Evolutionary conservation across 2,113 vertebrate species (phyloP), one percentile per base, ranked within the genome.

Genomic region (Tychaedon coryphoeus): DNA sequence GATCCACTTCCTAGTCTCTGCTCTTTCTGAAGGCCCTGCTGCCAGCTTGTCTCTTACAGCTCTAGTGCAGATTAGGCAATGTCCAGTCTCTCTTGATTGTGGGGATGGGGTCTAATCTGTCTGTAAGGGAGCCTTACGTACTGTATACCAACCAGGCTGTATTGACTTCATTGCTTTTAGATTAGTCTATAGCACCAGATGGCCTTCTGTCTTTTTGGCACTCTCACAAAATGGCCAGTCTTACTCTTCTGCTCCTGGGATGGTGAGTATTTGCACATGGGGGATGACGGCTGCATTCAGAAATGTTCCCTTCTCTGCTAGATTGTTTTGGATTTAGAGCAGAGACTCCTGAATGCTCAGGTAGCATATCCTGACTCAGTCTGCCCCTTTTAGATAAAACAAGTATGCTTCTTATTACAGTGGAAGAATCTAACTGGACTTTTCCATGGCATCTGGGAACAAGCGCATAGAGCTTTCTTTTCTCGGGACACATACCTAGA

Each of bases 131-230:
- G 78, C 74, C 71, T 88, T 72, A 42, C 31, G 58, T 58, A 79
- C 50, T 56, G 78, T 90, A 86, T 86, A 96, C 51, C 47, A 94
- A 95, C 81, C 40, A 57, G 82, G 56, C 88, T 88, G 38, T 86
- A 85, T 73, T 95, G 78, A 96, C 94, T 94, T 95, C 89, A 62
- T 80, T 88, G 64, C 72, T 91, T 77, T 95, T 96, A 94, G 92
- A 93, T 95, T 76, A 90, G 94, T 95, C 93, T 96, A 74, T 82
- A 93, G 87, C 93, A 93, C 84, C 95, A 96, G 96, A 97, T 96
- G 96, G 92, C 78, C 81, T 88, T 86, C 96, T 90, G 94, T 95
- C 93, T 94, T 94, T 90, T 79, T 96, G 95, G 93, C 95, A 94
- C 47, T 48, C 72, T 94, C 79, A 90, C 95, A 95, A 93, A 94